Evolutionary conservation across 2,888 invertebrate species (phyloP).

Genomic region (Hymenopus coronatus): DNA sequence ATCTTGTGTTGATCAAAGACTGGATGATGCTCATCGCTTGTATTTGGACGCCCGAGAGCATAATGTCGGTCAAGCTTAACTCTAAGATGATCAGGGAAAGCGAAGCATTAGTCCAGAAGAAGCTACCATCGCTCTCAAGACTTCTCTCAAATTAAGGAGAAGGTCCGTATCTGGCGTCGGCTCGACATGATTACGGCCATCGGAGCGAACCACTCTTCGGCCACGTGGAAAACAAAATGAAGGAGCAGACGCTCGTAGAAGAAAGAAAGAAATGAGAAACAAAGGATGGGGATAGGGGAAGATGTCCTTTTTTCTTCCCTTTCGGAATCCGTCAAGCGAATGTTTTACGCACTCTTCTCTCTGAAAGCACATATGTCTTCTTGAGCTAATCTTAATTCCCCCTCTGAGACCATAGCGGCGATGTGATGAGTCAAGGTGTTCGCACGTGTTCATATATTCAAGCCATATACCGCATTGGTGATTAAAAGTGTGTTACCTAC

Average conservation of each 20-base stretch:
- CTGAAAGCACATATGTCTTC: neutral
- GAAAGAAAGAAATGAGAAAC: constrained; percentile 6
- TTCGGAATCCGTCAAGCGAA: neutral
- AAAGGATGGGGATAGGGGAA: neutral
- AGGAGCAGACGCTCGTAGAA: neutral
- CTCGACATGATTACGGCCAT: constrained; percentile 6
- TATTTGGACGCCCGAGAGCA: too few species aligned
- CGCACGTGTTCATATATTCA: too few species aligned
- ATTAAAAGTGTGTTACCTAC: too few species aligned
- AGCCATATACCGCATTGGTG: too few species aligned
- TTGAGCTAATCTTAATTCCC: neutral
- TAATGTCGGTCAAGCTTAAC: too few species aligned
- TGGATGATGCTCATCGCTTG: too few species aligned
- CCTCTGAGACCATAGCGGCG: neutral
- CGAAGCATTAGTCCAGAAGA: neutral
- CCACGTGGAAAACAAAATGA: constrained; percentile 16
- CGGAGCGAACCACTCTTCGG: constrained; percentile 5
- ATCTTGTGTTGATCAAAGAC: too few species aligned
- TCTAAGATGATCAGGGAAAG: too few species aligned
- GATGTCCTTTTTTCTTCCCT: neutral
- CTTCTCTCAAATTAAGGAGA: neutral
- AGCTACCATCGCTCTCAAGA: neutral
- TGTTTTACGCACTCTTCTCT: neutral
- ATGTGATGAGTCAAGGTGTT: neutral
- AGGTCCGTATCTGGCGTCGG: neutral